Percentiles rank a stretch among this genome's conserved stretches.
Conservation (phyloP, 2,888 invertebrate species). For the Chouioia cunea region DNA sequence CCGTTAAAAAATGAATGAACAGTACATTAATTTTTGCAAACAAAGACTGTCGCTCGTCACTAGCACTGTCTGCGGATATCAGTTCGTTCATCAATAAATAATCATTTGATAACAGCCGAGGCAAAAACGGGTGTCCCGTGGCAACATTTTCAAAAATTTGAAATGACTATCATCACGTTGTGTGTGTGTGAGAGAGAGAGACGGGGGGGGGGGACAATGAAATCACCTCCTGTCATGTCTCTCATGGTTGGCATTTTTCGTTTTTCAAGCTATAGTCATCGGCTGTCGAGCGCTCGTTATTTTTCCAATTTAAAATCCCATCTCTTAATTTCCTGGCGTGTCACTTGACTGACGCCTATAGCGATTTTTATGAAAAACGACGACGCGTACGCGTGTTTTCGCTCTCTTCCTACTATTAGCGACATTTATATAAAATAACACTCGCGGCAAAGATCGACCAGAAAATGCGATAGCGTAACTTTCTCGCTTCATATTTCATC, state of each 20-base stretch:
- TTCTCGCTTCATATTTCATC: constrained; percentile 54
- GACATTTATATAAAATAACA: neutral
- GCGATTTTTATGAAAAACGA: constrained; percentile 60
- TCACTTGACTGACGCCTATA: constrained; percentile 60
- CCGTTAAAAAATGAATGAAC: too few relatives aligned
- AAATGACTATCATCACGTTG: constrained; percentile 30
- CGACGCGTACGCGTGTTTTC: constrained; percentile 54
- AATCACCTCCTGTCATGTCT: neutral
- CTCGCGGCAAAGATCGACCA: constrained; percentile 40
- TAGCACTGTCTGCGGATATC: too few relatives aligned
- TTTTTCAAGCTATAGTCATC: neutral
- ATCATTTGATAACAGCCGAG: too few relatives aligned
- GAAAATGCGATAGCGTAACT: constrained; percentile 52
- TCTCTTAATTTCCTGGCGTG: constrained; percentile 66
- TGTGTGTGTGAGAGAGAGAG: too few relatives aligned
- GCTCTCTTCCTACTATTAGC: constrained; percentile 18
- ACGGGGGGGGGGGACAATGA: too few relatives aligned
- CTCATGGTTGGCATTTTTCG: constrained; percentile 40
- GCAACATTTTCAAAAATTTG: constrained; percentile 23
- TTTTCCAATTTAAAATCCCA: constrained; percentile 66
- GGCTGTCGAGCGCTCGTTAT: constrained; percentile 55
- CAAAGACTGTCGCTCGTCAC: too few relatives aligned
- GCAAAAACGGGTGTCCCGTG: neutral
- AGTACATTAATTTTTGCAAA: too few relatives aligned
- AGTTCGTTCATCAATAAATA: too few relatives aligned